Percentiles rank a stretch among this genome's conserved stretches.
Conservation (phyloP, 1,140 invertebrate genomes). For the Tachypleus tridentatus region DNA sequence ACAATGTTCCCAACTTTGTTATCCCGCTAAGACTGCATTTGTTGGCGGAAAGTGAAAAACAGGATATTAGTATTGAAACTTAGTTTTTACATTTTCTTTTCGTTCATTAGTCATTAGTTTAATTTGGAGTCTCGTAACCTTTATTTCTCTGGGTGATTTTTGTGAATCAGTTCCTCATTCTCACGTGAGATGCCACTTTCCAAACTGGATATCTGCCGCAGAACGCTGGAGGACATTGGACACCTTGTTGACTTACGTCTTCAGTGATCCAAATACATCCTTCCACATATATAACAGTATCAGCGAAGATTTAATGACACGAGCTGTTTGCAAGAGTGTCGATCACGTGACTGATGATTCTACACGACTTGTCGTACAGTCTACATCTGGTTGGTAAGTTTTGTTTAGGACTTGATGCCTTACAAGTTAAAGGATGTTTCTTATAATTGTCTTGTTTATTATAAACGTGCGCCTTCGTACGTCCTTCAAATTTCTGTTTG, state of each 20-base stretch:
- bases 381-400: constrained; percentile 24
- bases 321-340: constrained; percentile 15
- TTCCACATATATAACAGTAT: constrained; percentile 20
- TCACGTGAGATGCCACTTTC: constrained; percentile 20
- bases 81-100: neutral
- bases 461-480: no score
- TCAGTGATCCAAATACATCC: constrained; percentile 18
- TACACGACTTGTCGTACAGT: constrained; percentile 19
- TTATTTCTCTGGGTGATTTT: neutral
- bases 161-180: constrained; percentile 16
- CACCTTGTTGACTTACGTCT: constrained; percentile 17
- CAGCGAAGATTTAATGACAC: constrained; percentile 14
- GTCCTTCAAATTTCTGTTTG: no score
- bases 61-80: neutral
- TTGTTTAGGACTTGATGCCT: neutral
- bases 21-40: neutral
- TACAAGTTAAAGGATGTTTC: no score
- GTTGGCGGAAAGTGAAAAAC: neutral
- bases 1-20: neutral
- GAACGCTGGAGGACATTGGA: constrained; percentile 23
- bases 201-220: constrained; percentile 19
- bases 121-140: no score
- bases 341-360: neutral
- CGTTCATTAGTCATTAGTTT: no score
- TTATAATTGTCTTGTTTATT: no score